Base-by-base conservation (phyloP, 23 tunicate genomes). In the Oikopleura dioica region DNA sequence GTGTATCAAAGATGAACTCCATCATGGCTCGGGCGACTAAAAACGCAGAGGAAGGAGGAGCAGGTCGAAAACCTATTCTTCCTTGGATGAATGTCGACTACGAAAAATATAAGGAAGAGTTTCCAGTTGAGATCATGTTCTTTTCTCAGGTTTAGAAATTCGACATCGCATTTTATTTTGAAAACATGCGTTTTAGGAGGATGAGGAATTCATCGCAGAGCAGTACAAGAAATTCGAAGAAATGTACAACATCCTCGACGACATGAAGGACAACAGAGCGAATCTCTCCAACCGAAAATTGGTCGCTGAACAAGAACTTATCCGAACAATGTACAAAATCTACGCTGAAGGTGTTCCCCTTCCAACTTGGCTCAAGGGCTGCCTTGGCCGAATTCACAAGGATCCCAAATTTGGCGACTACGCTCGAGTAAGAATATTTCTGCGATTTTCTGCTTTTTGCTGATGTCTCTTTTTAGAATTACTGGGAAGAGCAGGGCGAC, bases 401-500 rank as follows among this genome's bases (percentile, higher is more conserved):
- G 72, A 63, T 63, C 16, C 16, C 16, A 63, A 63, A 2, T 63
- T 63, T 28, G 30, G 26, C 4, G 72, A 63, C 26, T 63, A 16
- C 26, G 72, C 72, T 28, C 29, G 72, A 28, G 72, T 63, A 63
- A 63, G 30, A 2, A 12, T 28, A 63, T 28, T 63, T 63, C 32
- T n/a, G n/a, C n/a, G n/a, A n/a, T n/a, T n/a, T n/a, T n/a, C n/a
- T n/a, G n/a, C n/a, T n/a, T n/a, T n/a, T n/a, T n/a, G n/a, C n/a
- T n/a, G n/a, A n/a, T n/a, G n/a, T n/a, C n/a, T n/a, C n/a, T n/a
- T 44, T 63, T 63, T 12, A 63, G 72, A 28, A 63, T 31, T 63
- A 63, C 72, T 63, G 72, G 72, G 72, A 63, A 63, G 72, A 63
- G 26, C 30, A 21, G 33, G 72, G 72, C 33, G 72, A 63, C 5